A percentile compares a stretch with the other conserved stretches of the same genome.
phyloP scores from a whole-genome alignment of 2,888 invertebrate genomes.

The Cloeon dipterum region DNA sequence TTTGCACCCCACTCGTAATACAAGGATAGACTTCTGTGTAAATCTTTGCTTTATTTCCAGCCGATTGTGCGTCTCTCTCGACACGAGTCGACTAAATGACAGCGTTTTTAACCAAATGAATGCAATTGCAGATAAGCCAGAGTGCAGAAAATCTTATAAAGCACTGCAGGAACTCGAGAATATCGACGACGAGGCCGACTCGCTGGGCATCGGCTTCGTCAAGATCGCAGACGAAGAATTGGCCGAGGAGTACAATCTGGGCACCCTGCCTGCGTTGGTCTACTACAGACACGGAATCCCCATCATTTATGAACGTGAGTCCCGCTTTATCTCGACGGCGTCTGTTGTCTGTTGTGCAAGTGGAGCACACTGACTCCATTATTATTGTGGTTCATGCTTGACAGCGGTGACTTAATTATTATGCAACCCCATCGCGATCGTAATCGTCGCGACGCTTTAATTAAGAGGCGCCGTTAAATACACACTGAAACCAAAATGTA shows the following conservation, averaged over 20 bases:
- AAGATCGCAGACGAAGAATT: constrained; percentile 80
- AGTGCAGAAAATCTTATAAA: constrained; percentile 78
- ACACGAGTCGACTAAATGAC: too few relatives aligned
- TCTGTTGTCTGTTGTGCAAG: neutral
- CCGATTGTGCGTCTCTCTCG: too few relatives aligned
- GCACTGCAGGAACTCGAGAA: constrained; percentile 79
- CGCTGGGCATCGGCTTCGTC: constrained; percentile 81
- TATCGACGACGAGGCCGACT: constrained; percentile 86
- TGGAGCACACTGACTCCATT: constrained; percentile 6
- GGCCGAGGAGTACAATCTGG: constrained; percentile 82
- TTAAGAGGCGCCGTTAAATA: too few relatives aligned
- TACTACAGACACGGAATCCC: constrained; percentile 89
- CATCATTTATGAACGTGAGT: constrained; percentile 75
- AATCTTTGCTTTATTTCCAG: too few relatives aligned
- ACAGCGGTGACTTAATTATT: too few relatives aligned
- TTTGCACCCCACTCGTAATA: too few relatives aligned
- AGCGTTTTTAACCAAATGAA: too few relatives aligned
- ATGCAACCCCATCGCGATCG: too few relatives aligned
- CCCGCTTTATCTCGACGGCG: neutral
- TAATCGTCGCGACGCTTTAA: too few relatives aligned
- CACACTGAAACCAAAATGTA: neutral
- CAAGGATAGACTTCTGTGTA: too few relatives aligned
- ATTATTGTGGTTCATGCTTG: constrained; percentile 5
- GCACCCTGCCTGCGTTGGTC: constrained; percentile 65
- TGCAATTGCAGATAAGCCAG: constrained; percentile 79